Evolutionary conservation across 1,140 invertebrate species (phyloP).

Genomic region (Steinernema feltiae): DNA sequence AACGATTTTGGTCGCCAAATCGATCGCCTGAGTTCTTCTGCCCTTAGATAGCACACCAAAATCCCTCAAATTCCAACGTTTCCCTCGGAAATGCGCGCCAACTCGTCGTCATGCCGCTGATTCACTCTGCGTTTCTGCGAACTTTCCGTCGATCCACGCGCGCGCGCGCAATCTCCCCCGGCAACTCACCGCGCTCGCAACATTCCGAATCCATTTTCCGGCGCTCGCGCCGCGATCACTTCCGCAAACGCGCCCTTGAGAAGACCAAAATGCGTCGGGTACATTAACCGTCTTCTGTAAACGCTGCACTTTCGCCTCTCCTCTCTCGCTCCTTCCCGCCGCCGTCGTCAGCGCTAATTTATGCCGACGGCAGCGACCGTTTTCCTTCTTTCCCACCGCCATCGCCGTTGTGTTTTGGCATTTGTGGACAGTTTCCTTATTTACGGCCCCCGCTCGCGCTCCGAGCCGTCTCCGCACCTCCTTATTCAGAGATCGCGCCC

Average conservation of each 20-base stretch:
- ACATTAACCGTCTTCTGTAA: neutral
- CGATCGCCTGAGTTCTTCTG: no score
- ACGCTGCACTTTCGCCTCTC: neutral
- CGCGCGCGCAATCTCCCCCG: no score
- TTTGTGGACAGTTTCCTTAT: slow-evolving; percentile 5
- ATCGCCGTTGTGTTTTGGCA: neutral
- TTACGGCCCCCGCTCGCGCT: neutral
- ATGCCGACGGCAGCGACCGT: neutral
- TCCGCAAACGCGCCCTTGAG: neutral
- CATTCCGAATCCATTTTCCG: neutral
- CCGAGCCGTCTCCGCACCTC: neutral
- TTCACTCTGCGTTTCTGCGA: no score
- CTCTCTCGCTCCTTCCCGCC: no score
- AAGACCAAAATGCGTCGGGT: neutral
- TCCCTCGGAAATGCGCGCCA: no score
- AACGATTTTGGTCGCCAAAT: no score
- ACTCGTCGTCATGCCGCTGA: no score
- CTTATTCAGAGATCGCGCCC: neutral
- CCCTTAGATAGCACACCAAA: no score
- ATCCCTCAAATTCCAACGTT: no score
- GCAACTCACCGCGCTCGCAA: no score
- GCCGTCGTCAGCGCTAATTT: slow-evolving; percentile 7
- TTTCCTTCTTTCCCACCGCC: neutral
- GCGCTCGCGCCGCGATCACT: neutral
- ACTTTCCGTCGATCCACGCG: no score